Conservation (phyloP, 2,797 vertebrate species). For the Tragelaphus oryx region DNA sequence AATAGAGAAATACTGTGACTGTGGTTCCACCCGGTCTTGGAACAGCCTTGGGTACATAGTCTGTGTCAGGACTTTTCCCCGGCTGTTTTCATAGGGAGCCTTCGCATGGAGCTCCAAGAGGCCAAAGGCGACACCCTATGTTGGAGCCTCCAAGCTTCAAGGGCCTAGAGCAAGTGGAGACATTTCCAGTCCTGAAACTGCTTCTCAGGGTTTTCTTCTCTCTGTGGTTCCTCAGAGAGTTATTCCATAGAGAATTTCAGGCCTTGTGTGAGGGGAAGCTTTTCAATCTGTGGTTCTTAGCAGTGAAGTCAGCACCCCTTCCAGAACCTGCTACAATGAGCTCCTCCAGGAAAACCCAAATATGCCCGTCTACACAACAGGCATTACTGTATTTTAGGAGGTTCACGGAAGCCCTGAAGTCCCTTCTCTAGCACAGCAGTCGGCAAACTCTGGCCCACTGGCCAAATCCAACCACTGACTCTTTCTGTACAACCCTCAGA, state of each 20-base stretch:
- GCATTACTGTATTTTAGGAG: rapidly evolving
- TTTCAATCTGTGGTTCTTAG: neutral
- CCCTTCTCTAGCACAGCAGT: neutral
- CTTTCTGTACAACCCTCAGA: neutral
- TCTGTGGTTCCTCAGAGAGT: neutral
- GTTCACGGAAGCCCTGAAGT: neutral
- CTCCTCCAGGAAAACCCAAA: neutral
- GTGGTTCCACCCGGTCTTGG: neutral
- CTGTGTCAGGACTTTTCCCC: neutral
- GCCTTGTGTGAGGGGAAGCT: neutral
- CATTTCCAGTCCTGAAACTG: neutral
- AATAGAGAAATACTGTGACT: neutral
- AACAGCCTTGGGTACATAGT: neutral
- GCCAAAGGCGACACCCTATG: rapidly evolving
- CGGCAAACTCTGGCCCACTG: neutral
- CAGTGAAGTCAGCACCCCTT: neutral
- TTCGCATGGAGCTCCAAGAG: rapidly evolving
- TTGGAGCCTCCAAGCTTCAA: neutral
- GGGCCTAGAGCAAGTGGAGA: neutral
- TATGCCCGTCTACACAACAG: rapidly evolving
- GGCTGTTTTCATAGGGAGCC: neutral
- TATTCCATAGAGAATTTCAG: neutral
- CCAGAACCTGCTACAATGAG: neutral
- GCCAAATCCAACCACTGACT: neutral
- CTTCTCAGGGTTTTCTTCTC: neutral